phyloP scores from a whole-genome alignment of 2,888 invertebrate species.

The Corbicula japonica region DNA sequence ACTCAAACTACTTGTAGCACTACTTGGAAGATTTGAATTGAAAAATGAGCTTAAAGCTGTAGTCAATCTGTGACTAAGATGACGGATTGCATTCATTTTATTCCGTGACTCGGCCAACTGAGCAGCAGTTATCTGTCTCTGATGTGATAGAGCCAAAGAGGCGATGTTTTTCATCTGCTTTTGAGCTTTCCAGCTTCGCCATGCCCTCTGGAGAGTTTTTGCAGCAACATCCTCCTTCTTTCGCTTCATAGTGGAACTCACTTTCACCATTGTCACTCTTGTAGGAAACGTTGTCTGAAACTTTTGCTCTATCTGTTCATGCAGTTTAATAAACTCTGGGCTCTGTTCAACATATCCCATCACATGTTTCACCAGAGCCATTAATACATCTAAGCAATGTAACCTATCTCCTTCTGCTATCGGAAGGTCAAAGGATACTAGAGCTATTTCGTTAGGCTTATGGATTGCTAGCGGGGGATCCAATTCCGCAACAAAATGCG shows the following conservation, averaged over 20 bases:
- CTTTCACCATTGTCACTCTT: constrained; percentile 96
- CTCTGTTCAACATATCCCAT: constrained; percentile 96
- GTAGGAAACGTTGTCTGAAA: constrained; percentile 95
- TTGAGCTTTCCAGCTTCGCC: constrained; percentile 84
- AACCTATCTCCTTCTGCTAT: constrained; percentile 98
- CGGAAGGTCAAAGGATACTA: constrained; percentile 98
- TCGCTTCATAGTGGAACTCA: constrained; percentile 97
- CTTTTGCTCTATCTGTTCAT: constrained; percentile 90
- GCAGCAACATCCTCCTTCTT: constrained; percentile 98
- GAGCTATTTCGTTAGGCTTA: constrained; percentile 97
- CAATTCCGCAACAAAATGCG: constrained; percentile 97
- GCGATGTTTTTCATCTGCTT: constrained; percentile 81
- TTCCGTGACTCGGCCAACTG: constrained; percentile 35
- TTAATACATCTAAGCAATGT: constrained; percentile 97
- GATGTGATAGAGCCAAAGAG: constrained; percentile 77
- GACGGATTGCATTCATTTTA: constrained; percentile 69
- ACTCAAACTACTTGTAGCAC: constrained; percentile 75
- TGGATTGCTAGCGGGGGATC: constrained; percentile 97
- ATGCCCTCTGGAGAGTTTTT: constrained; percentile 93
- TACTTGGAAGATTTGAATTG: constrained; percentile 72
- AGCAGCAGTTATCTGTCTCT: constrained; percentile 60
- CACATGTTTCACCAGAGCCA: constrained; percentile 96
- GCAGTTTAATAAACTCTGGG: constrained; percentile 94
- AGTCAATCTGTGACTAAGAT: constrained; percentile 74
- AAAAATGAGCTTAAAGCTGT: constrained; percentile 78